A percentile compares a stretch with the other conserved stretches of the same genome.
These are phyloP conservation scores for Oophaga sylvatica DNA, from an alignment of 2,797 vertebrate species.

Conservation along the genomic window DNA sequence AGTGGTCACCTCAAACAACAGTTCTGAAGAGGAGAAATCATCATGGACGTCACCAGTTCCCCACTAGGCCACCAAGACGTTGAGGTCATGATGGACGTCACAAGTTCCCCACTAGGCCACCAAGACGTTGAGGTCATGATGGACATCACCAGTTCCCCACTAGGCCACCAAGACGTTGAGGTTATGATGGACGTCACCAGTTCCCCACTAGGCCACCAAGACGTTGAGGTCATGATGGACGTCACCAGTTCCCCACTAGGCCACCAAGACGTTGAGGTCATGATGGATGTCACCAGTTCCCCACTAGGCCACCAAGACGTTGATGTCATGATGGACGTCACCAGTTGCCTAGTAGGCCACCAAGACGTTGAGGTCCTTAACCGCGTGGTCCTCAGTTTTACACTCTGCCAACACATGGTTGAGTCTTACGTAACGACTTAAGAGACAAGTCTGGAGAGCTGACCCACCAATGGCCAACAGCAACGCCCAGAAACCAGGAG, in stretches of 20 bases:
- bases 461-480: constrained; percentile 1
- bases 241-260: neutral
- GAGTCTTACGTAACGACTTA: constrained; percentile 16
- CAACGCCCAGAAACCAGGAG: constrained; percentile 30
- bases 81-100: neutral
- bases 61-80: neutral
- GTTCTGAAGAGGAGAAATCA: neutral
- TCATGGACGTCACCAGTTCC: neutral
- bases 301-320: neutral
- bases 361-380: neutral
- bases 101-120: neutral
- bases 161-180: neutral
- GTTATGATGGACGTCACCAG: neutral
- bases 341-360: neutral
- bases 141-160: neutral
- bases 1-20: neutral
- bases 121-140: neutral
- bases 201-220: neutral
- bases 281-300: neutral
- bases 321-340: neutral
- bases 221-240: neutral
- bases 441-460: neutral
- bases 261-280: neutral
- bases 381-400: neutral
- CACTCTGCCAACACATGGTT: neutral